Conservation (phyloP, 2,888 invertebrate genomes). For the Cetonia aurata region DNA sequence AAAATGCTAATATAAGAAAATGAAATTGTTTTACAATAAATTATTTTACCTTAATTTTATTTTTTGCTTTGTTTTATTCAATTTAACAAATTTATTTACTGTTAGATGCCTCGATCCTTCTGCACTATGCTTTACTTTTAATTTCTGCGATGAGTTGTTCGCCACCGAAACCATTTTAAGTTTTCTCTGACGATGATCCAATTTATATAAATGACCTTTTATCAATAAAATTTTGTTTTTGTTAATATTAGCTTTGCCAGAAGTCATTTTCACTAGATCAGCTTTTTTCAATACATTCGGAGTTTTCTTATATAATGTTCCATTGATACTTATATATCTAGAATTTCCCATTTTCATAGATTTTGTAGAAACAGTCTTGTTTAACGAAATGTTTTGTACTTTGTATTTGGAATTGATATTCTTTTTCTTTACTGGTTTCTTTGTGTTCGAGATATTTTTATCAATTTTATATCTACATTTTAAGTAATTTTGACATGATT, state of each 20-base stretch:
- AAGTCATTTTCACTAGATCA: conserved; percentile 32
- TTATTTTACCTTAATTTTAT: conserved; percentile 34
- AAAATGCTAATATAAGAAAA: conserved; percentile 50
- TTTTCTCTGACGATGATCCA: conserved; percentile 47
- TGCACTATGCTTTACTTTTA: conserved; percentile 22
- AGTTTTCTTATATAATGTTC: conserved; percentile 59
- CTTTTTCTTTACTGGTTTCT: conserved; percentile 32
- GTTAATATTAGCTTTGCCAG: conserved; percentile 19
- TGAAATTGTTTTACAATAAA: not conserved
- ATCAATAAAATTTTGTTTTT: conserved; percentile 47
- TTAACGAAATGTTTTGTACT: conserved; percentile 43
- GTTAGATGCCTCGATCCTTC: conserved; percentile 28
- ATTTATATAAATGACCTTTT: conserved; percentile 48
- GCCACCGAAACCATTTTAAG: conserved; percentile 34
- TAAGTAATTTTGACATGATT: conserved; percentile 14
- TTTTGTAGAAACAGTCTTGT: conserved; percentile 10
- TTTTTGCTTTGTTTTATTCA: conserved; percentile 32
- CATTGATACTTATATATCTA: conserved; percentile 58
- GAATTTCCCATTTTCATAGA: conserved; percentile 44
- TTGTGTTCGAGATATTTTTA: conserved; percentile 48
- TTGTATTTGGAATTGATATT: conserved; percentile 48
- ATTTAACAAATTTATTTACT: not conserved
- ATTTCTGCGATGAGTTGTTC: conserved; percentile 27
- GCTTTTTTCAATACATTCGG: conserved; percentile 55
- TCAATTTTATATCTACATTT: conserved; percentile 58